Percentiles rank a stretch among this genome's conserved stretches.
These are phyloP conservation scores for Schizopygopsis pylzovi DNA, from an alignment of 2,797 vertebrate genomes.

Conservation along the genomic window DNA sequence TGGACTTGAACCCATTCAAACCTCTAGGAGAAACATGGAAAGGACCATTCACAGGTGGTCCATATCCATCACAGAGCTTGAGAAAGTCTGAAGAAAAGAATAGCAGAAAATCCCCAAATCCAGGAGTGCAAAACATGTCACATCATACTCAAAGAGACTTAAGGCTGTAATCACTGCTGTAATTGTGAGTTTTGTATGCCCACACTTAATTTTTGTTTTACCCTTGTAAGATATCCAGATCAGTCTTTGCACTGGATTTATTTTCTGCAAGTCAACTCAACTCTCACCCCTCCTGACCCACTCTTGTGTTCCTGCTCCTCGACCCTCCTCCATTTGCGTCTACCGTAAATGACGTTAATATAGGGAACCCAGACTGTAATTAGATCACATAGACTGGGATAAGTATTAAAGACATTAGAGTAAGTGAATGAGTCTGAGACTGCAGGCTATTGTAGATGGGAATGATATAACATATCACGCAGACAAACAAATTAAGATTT, in stretches of 20 bases:
- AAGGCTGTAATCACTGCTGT: conserved; percentile 3
- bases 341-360: conserved; percentile 55
- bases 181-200: background rate
- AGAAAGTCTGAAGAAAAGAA: background rate
- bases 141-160: background rate
- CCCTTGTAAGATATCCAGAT: no score
- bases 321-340: conserved; percentile 24
- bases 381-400: conserved; percentile 50
- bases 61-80: background rate
- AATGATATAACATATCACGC: conserved; percentile 25
- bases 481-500: conserved; percentile 40
- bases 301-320: background rate
- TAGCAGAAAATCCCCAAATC: background rate
- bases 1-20: background rate
- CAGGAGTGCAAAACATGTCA: background rate
- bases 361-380: conserved; percentile 48
- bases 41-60: background rate
- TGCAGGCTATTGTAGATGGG: conserved; percentile 44
- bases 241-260: background rate
- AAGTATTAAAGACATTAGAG: conserved; percentile 55
- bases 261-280: background rate
- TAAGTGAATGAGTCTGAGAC: conserved; percentile 50
- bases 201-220: no score
- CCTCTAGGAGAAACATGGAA: background rate
- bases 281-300: background rate